Percentiles rank a stretch among this genome's conserved stretches.
Conservation (phyloP, 2,888 invertebrate genomes). For the Orthosia cruda region DNA sequence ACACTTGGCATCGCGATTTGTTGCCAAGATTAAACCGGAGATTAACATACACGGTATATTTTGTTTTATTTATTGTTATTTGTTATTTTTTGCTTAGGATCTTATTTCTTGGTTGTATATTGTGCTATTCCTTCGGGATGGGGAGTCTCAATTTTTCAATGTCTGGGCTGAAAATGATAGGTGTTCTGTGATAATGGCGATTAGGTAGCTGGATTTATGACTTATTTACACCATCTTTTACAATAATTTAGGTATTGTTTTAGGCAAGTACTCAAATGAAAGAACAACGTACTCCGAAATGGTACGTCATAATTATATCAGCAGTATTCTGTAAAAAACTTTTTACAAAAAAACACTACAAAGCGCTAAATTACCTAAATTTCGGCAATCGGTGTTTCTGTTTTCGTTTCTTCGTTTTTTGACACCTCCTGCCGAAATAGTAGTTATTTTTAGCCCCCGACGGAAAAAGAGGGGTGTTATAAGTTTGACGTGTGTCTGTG, state of each 20-base stretch:
- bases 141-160: conserved; percentile 63
- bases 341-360: no score
- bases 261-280: not conserved
- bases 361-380: no score
- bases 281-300: no score
- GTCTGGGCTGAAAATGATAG: conserved; percentile 52
- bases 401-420: no score
- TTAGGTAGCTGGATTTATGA: not conserved
- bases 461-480: no score
- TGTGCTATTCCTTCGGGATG: conserved; percentile 50
- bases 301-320: no score
- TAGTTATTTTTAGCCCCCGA: no score
- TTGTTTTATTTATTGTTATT: conserved; percentile 71
- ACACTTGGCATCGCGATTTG: conserved; percentile 84
- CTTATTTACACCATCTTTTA: no score
- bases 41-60: conserved; percentile 77
- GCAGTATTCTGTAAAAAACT: no score
- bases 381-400: no score
- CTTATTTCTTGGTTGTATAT: conserved; percentile 31
- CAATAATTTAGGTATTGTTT: not conserved
- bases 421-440: no score
- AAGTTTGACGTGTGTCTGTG: no score
- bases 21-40: conserved; percentile 85
- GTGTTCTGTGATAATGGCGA: conserved; percentile 34
- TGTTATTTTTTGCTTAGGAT: conserved; percentile 38